Evolutionary conservation across 2,113 vertebrate species (phyloP), one percentile per base, ranked within the genome.

Genomic region (Cochlearius cochlearius): DNA sequence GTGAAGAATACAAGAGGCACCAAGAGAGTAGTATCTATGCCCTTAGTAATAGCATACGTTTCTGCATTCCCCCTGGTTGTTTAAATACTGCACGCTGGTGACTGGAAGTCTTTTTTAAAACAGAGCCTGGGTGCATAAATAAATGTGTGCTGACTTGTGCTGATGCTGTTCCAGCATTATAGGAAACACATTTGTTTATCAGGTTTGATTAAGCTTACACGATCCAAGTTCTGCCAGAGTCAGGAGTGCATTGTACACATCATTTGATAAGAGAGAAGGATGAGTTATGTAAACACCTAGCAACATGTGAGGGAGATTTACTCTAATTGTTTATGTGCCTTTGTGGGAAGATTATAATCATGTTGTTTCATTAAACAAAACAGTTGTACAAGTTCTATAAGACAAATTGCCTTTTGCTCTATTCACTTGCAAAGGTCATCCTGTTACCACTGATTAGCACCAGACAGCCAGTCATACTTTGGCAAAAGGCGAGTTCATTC

Each of bases 281-380:
- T 96, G 88, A 96, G 91, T 96, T 96, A 95, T 94, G 87, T 97
- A 97, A 97, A 97, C 93, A 96, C 93, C 93, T 97, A 96, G 63
- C 89, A 91, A 96, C 80, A 95, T 27, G 77, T 78, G 86, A 96
- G 96, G 96, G 89, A 97, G 96, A 98, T 96, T 98, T 98, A 96
- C 96, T 96, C 69, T 96, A 96, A 96, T 80, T 97, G 94, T 94
- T 97, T 86, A 86, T 60, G 43, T 88, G 92, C 93, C 96, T 97
- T 98, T 97, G 95, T 96, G 97, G 97, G 95, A 97, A 97, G 96
- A 97, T 96, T 94, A 97, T 90, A 96, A 96, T 96, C 88, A 82
- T 93, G 96, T 97, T 97, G 96, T 95, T 96, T 97, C 97, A 92
- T 96, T 97, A 96, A 97, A 97, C 95, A 96, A 97, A 96, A 94